A percentile compares a stretch with the other conserved stretches of the same genome.
Conservation (phyloP, 2,888 invertebrate genomes). For the Lymantria dispar region DNA sequence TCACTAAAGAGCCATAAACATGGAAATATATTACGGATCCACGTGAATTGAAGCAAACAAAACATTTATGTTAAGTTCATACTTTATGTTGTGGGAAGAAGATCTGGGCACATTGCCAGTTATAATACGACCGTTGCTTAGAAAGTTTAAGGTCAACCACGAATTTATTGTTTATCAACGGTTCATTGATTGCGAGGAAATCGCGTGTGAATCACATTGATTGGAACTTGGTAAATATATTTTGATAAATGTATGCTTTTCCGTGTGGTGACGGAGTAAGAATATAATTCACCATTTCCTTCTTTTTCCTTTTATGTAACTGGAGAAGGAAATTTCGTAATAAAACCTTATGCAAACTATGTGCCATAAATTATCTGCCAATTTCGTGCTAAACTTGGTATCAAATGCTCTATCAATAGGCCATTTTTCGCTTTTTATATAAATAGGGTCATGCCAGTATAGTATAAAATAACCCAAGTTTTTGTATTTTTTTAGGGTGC, state of each 20-base stretch:
- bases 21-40: slow-evolving; percentile 2
- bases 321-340: too few species aligned
- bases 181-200: slow-evolving; percentile 20
- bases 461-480: too few species aligned
- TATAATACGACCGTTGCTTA: slow-evolving; percentile 27
- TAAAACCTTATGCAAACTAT: too few species aligned
- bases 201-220: slow-evolving; percentile 19
- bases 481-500: too few species aligned
- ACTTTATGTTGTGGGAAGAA: slow-evolving; percentile 22
- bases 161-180: slow-evolving; percentile 29
- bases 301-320: too few species aligned
- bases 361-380: too few species aligned
- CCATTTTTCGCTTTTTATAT: too few species aligned
- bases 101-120: slow-evolving; percentile 31
- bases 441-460: too few species aligned
- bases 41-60: slow-evolving; percentile 14
- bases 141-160: slow-evolving; percentile 30
- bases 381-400: too few species aligned
- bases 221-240: slow-evolving; percentile 1
- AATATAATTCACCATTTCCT: too few species aligned
- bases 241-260: neutral
- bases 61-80: slow-evolving; percentile 21
- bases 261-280: too few species aligned
- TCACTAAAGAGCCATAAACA: neutral
- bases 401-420: too few species aligned